Evolutionary conservation across 2,888 invertebrate genomes (phyloP).

Genomic region (Plebejus argus): DNA sequence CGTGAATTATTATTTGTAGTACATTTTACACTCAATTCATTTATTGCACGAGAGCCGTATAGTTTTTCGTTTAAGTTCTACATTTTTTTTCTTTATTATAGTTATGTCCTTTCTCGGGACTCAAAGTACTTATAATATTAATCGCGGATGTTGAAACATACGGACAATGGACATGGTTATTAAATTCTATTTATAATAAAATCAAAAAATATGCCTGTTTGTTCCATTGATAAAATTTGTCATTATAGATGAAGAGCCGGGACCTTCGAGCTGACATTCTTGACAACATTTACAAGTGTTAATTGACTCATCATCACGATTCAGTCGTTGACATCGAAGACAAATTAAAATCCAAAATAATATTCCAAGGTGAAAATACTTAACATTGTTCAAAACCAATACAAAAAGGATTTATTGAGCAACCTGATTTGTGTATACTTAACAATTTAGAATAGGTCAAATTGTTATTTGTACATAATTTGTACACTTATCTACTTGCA

Average conservation of each 20-base stretch:
- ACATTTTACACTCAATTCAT: neutral
- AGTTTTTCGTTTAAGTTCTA: no score
- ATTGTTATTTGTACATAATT: neutral
- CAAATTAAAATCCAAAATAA: conserved; percentile 2
- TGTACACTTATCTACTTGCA: neutral
- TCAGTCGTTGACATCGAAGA: neutral
- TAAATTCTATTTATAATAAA: neutral
- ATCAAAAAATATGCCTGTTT: neutral
- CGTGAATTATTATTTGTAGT: no score
- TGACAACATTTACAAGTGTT: conserved; percentile 20
- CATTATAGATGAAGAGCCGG: neutral
- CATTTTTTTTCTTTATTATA: no score
- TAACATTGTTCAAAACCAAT: conserved; percentile 11
- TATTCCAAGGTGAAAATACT: conserved; percentile 18
- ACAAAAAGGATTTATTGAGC: neutral
- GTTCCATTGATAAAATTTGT: neutral
- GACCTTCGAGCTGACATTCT: conserved; percentile 23
- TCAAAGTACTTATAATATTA: no score
- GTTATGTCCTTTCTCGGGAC: no score
- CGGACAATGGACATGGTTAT: no score
- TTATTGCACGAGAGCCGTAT: no score
- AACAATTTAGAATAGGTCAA: neutral
- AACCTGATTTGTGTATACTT: neutral
- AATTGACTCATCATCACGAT: conserved; percentile 25
- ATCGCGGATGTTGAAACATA: no score